Evolutionary conservation across 2,888 invertebrate genomes (phyloP), one percentile per base, ranked within the genome.

Genomic region (Chymomyza fuscimana): DNA sequence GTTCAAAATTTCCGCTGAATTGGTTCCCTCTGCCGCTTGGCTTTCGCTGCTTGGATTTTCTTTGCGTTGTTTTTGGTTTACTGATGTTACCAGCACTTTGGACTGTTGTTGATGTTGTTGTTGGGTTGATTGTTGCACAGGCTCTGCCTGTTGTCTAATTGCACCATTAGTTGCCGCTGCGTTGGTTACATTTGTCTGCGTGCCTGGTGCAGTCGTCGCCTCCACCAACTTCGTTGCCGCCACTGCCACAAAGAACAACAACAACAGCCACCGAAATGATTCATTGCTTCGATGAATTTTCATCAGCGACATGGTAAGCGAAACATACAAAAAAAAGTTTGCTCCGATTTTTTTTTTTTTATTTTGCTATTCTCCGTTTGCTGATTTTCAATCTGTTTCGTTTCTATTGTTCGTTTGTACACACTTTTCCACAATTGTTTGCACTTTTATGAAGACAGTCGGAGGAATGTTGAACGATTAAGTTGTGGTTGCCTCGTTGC

Each of bases 251-350:
- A 81, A 70, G 56, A 70, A 64, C 59, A 78, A 74, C 70, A 83
- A 74, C 70, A 81, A 86, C 80, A 80, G 82, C 81, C 83, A 74
- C 82, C 82, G 86, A 89, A 90, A 87, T 87, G 89, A 87, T 86
- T 89, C 87, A 86, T 86, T 86, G 87, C 89, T 86, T 89, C 89
- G 89, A 85, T 87, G 89, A 82, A 78, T 87, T 87, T 89, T 80
- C 88, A 86, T 88, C 89, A 82, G 78, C 87, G 89, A 85, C 89
- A 89, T 87, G 88, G 83, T 88, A 85, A 83, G 75, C 87, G 78
- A 87, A 83, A 84, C 88, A 88, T 87, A 89, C 72, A 87, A 80
- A 87, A 82, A 69, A 75, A 77, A 67, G 58, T 59, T 40, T 59
- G 56, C 40, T 68, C 16, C 67, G 25, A 54, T 36, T 64, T 52